A percentile compares a stretch with the other conserved stretches of the same genome.
Evolutionary conservation across 2,888 invertebrate species (phyloP).

Genomic region (Chironomus riparius): DNA sequence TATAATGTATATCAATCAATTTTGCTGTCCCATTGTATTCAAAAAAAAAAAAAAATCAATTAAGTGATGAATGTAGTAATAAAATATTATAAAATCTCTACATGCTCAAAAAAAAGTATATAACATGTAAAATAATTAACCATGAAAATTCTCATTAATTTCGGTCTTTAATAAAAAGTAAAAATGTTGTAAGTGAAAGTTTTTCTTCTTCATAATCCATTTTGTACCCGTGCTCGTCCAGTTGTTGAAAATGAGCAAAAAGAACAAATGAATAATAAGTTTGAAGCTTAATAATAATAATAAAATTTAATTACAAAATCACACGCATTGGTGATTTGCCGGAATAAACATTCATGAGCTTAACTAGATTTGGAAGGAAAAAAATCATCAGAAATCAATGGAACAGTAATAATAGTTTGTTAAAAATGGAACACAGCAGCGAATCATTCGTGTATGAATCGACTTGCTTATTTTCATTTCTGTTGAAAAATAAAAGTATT

Average conservation of each 20-base stretch:
- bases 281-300: background rate
- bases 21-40: no score
- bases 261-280: background rate
- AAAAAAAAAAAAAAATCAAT: no score
- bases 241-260: background rate
- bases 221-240: background rate
- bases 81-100: background rate
- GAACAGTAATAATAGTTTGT: background rate
- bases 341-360: background rate
- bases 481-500: no score
- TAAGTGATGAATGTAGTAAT: background rate
- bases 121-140: background rate
- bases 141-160: conserved; percentile 2
- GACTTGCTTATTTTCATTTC: no score
- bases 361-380: no score
- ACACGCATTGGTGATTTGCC: background rate
- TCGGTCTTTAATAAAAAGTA: no score
- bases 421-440: background rate
- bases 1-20: no score
- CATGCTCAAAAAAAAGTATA: background rate
- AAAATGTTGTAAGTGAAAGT: background rate
- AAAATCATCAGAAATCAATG: background rate
- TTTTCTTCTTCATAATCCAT: background rate
- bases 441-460: background rate
- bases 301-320: background rate